These are phyloP conservation scores for Idaea biselata DNA, from an alignment of 2,888 invertebrate species.

Conservation along the genomic window DNA sequence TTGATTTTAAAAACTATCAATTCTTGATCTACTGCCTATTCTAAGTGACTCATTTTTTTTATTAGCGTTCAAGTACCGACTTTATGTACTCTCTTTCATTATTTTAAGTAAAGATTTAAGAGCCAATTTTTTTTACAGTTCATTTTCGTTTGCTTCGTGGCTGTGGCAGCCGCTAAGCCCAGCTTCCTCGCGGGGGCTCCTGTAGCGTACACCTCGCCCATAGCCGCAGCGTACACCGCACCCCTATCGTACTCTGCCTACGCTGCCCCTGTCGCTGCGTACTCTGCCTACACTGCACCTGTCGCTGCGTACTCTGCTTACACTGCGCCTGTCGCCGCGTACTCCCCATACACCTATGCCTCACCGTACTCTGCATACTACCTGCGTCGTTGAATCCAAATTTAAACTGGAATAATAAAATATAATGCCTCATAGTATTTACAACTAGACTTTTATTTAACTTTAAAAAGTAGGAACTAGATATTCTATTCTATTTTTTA, in stretches of 20 bases:
- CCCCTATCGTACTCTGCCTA: conserved; percentile 46
- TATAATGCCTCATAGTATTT: not conserved
- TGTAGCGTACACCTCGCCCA: conserved; percentile 42
- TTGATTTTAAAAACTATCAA: no score
- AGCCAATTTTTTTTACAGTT: conserved; percentile 46
- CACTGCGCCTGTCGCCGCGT: conserved; percentile 38
- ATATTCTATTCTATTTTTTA: no score
- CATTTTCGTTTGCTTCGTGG: conserved; percentile 69
- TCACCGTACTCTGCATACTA: conserved; percentile 51
- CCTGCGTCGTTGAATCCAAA: conserved; percentile 32
- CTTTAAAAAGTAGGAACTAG: no score
- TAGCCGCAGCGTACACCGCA: conserved; percentile 50
- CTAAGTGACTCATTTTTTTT: no score
- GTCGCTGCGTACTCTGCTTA: conserved; percentile 42
- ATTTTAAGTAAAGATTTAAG: not conserved
- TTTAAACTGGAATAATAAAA: not conserved
- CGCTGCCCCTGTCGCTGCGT: conserved; percentile 46
- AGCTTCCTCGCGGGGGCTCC: conserved; percentile 48
- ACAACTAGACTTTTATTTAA: not conserved
- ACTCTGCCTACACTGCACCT: conserved; percentile 39
- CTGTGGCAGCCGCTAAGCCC: conserved; percentile 68
- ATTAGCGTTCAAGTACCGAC: no score
- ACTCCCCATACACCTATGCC: conserved; percentile 53
- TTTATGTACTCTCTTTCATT: no score
- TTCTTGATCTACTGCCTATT: no score